phyloP scores from a whole-genome alignment of 2,113 vertebrate genomes.

The Melanocharis versteri region DNA sequence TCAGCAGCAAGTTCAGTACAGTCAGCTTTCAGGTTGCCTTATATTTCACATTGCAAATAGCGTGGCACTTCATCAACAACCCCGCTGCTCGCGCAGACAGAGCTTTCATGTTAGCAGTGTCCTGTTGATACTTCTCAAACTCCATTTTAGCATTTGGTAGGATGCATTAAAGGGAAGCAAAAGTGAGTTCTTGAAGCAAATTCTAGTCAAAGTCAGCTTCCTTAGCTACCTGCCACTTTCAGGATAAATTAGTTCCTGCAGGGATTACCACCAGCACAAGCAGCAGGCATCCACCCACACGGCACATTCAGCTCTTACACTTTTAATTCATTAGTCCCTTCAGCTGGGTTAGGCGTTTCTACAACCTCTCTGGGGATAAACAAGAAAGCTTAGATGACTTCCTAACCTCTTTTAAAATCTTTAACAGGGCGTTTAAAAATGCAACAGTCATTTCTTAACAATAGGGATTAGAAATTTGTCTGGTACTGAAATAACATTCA shows the following conservation, averaged over 20 bases:
- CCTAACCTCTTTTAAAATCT: slow-evolving; percentile 26
- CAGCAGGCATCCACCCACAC: neutral
- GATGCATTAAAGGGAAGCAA: neutral
- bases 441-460: neutral
- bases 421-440: slow-evolving; percentile 2
- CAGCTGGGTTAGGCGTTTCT: slow-evolving; percentile 40
- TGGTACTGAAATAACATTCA: neutral
- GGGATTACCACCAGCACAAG: slow-evolving; percentile 12
- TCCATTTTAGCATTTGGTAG: neutral
- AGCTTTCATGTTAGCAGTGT: neutral
- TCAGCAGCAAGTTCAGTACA: neutral
- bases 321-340: slow-evolving; percentile 45
- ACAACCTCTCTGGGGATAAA: neutral
- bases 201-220: neutral
- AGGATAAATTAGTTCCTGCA: slow-evolving; percentile 36
- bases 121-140: neutral
- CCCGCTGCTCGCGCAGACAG: neutral
- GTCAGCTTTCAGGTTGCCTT: neutral
- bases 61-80: neutral
- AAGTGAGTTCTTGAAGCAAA: neutral
- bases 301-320: neutral
- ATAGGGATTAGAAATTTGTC: neutral
- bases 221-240: neutral
- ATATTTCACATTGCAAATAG: neutral
- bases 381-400: neutral